phyloP scores from a whole-genome alignment of 1,140 invertebrate species.

The Anastatus disparis region DNA sequence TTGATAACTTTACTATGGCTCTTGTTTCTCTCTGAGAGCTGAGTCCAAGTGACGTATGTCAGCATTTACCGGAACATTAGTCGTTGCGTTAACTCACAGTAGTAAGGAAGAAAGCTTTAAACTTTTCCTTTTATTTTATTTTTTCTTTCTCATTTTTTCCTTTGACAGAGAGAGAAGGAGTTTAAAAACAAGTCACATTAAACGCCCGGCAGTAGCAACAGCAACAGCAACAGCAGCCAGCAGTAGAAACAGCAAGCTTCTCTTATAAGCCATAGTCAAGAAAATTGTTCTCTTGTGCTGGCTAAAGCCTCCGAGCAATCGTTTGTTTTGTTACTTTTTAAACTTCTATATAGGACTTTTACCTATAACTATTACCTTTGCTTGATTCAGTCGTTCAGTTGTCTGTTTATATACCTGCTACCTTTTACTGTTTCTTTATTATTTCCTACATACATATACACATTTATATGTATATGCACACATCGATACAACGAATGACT shows the following conservation, averaged over 20 bases:
- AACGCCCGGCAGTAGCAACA: neutral
- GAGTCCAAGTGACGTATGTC: constrained; percentile 44
- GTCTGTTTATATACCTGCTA: neutral
- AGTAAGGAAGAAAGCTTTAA: neutral
- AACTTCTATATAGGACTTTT: too few relatives aligned
- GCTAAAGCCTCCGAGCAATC: neutral
- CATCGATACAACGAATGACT: too few relatives aligned
- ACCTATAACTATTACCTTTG: too few relatives aligned
- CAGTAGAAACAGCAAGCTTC: too few relatives aligned
- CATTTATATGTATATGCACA: too few relatives aligned
- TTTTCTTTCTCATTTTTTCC: too few relatives aligned
- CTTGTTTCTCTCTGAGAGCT: constrained; percentile 23
- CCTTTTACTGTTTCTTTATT: constrained; percentile 14
- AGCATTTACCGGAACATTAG: constrained; percentile 47
- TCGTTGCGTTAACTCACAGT: constrained; percentile 29
- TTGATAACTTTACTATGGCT: constrained; percentile 49
- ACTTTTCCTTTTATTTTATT: too few relatives aligned
- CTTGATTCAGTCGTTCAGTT: constrained; percentile 14
- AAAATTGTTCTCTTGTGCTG: neutral
- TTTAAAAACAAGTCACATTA: constrained; percentile 45
- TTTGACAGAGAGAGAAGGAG: neutral
- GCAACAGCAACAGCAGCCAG: too few relatives aligned
- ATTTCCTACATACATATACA: too few relatives aligned
- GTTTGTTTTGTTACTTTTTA: neutral
- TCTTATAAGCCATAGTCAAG: too few relatives aligned